Conservation (phyloP, 2,113 vertebrate species). For the Triplophysa siluroides region DNA sequence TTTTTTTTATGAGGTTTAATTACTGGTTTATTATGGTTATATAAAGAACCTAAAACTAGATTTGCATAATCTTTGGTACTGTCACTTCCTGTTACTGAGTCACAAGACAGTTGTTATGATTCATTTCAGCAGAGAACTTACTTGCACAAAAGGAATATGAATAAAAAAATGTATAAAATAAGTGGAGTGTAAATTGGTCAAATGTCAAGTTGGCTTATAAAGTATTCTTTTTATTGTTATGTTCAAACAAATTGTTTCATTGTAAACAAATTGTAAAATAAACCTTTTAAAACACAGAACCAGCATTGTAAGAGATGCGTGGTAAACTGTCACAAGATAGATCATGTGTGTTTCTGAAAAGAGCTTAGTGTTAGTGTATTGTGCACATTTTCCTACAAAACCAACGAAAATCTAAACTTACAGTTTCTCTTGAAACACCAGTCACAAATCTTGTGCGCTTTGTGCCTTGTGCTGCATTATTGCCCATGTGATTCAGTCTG, state of each 20-base stretch:
- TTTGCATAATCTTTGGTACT: background rate
- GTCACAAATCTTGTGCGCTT: background rate
- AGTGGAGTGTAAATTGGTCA: background rate
- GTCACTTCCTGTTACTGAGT: background rate
- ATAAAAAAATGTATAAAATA: too few relatives aligned
- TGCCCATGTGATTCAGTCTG: background rate
- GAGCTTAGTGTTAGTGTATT: background rate
- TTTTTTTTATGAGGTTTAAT: background rate
- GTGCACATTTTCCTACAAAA: background rate
- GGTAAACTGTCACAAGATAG: constrained; percentile 18
- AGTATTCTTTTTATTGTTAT: background rate
- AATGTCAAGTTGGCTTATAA: constrained; percentile 3
- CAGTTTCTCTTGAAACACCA: too few relatives aligned
- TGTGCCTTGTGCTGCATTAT: background rate
- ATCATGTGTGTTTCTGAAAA: constrained; percentile 12
- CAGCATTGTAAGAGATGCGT: background rate
- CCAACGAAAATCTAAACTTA: background rate
- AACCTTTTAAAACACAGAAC: constrained; percentile 3
- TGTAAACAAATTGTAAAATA: background rate
- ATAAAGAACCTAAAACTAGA: background rate
- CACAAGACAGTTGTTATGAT: background rate
- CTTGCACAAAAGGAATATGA: too few relatives aligned
- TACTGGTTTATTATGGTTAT: background rate
- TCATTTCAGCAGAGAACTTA: background rate
- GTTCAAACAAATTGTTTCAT: background rate